Base-by-base conservation (phyloP, 2,113 vertebrate genomes). In the Myrmecophaga tridactyla region DNA sequence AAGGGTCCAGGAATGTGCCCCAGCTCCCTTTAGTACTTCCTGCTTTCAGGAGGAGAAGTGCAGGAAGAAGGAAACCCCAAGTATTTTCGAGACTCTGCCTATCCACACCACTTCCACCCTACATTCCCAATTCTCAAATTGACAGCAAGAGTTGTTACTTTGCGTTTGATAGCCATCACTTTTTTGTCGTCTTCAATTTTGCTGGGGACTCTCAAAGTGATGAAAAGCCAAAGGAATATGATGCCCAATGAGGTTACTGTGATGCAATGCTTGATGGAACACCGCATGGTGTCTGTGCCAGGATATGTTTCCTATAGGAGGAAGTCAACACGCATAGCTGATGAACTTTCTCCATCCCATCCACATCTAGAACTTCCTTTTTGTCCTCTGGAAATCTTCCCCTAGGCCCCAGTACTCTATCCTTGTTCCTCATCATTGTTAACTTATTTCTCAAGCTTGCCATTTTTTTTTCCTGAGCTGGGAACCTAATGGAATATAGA, bases 181-280 rank as follows among this genome's bases (percentile, higher is more conserved):
- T 62, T 43, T 56, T 14, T 58, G 17, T 58, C 4, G 0, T 94
- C 48, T 43, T 94, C 88, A 25, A 0, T 62, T 67, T 94, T 27
- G 25, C 53, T 12, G 20, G 76, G 81, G 46, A 51, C 1, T 34
- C 53, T 27, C 91, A 96, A 21, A 7, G 4, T 86, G 81, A 92
- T 10, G 63, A 95, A n/a, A 31, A 96, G 6, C 93, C 94, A 96
- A 81, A 96, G 88, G 77, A 89, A 7, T 6, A 36, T 7, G 0
- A 85, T 1, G 23, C 60, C 81, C 53, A 58, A 1, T 2, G 29
- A 73, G 56, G 15, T 8, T 0, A 82, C n/a, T n/a, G n/a, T 0
- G n/a, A 86, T 21, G 86, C 23, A 69, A 18, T 0, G 6, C 36
- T 65, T 21, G 70, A 53, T 4, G 80, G 72, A 39, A 2, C 46